Percentiles rank a stretch among this genome's conserved stretches.
Evolutionary conservation across 2,797 vertebrate genomes (phyloP).

Genomic region (Eremophila alpestris): DNA sequence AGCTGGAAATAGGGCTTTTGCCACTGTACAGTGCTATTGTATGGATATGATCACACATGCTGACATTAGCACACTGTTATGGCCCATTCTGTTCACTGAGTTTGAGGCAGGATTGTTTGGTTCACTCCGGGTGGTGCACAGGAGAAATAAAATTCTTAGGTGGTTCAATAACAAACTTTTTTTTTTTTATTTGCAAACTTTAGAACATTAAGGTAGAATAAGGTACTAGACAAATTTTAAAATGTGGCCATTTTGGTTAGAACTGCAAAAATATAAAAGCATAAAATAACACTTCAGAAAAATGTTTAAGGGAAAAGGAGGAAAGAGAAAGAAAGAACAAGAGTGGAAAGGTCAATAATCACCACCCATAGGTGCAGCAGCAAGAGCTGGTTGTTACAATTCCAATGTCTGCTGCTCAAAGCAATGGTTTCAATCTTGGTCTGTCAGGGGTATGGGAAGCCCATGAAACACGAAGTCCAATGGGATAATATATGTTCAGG

Average conservation of each 20-base stretch:
- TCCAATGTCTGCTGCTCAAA: neutral
- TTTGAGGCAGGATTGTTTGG: neutral
- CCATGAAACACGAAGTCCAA: neutral
- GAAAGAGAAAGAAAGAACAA: neutral
- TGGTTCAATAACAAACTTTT: neutral
- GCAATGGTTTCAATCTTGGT: accelerated
- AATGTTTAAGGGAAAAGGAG: neutral
- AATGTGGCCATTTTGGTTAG: neutral
- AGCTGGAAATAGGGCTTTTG: neutral
- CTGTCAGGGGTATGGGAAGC: accelerated
- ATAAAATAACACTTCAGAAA: neutral
- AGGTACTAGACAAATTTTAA: neutral
- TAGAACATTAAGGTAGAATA: neutral
- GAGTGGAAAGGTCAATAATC: neutral
- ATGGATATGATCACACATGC: neutral
- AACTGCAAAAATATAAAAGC: neutral
- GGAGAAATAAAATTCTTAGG: neutral
- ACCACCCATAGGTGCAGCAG: neutral
- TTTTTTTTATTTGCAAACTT: neutral
- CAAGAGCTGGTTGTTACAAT: neutral
- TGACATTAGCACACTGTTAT: neutral
- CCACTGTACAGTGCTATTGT: neutral
- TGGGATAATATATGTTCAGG: neutral
- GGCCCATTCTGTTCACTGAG: no score
- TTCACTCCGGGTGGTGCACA: neutral